A percentile compares a stretch with the other conserved stretches of the same genome.
Conservation (phyloP, 2,113 vertebrate species). For the Rhea pennata region DNA sequence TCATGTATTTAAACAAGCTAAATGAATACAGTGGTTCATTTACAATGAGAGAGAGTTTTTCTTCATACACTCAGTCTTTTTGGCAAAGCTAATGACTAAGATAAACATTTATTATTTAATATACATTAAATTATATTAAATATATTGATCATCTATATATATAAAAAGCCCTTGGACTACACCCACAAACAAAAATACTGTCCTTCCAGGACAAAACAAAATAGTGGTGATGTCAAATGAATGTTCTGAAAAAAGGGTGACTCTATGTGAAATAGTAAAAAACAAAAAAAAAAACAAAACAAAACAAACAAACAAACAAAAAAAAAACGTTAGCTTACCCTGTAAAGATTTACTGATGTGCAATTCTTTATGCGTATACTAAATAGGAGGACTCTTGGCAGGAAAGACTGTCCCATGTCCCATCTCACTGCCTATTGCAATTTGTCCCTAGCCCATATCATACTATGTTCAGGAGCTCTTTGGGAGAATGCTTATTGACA, state of each 20-base stretch:
- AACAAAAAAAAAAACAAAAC: background rate
- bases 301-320: too few species aligned
- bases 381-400: background rate
- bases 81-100: background rate
- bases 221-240: background rate
- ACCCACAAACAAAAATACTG: fast-evolving
- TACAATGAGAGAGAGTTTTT: background rate
- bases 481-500: background rate
- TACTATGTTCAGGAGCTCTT: too few species aligned
- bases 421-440: background rate
- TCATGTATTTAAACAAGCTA: background rate
- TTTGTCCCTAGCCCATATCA: background rate
- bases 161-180: too few species aligned
- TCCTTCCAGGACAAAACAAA: background rate
- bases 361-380: background rate
- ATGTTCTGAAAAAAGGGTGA: background rate
- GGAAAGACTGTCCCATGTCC: background rate
- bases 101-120: background rate
- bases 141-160: background rate
- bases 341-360: background rate
- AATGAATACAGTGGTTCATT: background rate
- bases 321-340: background rate
- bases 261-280: background rate
- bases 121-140: background rate
- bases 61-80: background rate